A percentile compares a stretch with the other conserved stretches of the same genome.
These are phyloP conservation scores for Alectura lathami DNA, from an alignment of 2,113 vertebrate genomes.

Conservation along the genomic window DNA sequence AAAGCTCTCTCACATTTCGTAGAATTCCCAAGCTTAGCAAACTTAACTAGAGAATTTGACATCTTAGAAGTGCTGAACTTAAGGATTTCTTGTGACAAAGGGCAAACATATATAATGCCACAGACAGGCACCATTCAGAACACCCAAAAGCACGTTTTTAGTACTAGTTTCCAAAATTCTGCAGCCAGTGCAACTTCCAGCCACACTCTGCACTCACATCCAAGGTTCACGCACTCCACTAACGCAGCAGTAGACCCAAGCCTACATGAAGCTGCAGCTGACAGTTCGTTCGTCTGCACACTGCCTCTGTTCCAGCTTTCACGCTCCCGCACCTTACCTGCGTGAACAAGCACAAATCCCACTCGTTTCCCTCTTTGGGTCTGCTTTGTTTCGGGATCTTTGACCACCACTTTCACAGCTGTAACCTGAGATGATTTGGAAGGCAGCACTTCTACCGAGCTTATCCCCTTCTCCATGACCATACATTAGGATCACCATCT, in stretches of 20 bases:
- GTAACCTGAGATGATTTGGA: slow-evolving; percentile 79
- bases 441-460: slow-evolving; percentile 78
- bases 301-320: not conserved
- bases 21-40: not conserved
- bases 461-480: slow-evolving; percentile 83
- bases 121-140: not conserved
- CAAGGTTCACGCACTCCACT: not conserved
- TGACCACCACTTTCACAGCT: slow-evolving; percentile 72
- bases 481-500: slow-evolving; percentile 76
- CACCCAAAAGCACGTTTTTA: not conserved
- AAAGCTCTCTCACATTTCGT: not conserved
- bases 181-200: not conserved
- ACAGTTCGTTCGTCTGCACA: not conserved
- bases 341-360: slow-evolving; percentile 97
- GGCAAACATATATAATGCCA: not conserved
- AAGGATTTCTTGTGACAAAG: not conserved
- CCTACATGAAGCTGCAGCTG: not conserved
- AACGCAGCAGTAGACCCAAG: not conserved
- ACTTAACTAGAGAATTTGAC: not conserved
- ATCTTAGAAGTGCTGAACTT: not conserved
- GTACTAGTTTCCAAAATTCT: not conserved
- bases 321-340: slow-evolving; percentile 80
- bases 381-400: slow-evolving; percentile 76
- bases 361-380: slow-evolving; percentile 78
- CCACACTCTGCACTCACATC: not conserved